A percentile compares a stretch with the other conserved stretches of the same genome.
phyloP scores from a whole-genome alignment of 2,888 invertebrate genomes.

The Petrolisthes cinctipes region DNA sequence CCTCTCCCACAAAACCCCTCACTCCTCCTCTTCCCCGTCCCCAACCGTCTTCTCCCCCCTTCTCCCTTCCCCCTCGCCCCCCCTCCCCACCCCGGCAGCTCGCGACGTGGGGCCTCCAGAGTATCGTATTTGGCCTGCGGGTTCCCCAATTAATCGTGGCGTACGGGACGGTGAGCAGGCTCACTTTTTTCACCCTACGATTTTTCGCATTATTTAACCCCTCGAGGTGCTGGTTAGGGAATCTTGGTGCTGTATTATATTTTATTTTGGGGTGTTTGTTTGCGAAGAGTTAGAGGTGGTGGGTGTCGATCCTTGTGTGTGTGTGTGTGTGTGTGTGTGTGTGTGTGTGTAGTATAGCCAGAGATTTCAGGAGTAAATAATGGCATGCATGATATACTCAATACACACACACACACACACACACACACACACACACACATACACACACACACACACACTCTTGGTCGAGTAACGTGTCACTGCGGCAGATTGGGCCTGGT shows the following conservation, averaged over 20 bases:
- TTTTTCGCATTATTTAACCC: conserved; percentile 44
- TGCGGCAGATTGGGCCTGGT: too few species aligned
- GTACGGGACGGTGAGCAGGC: conserved; percentile 16
- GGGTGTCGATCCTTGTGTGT: neutral
- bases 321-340: conserved; percentile 20
- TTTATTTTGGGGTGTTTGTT: too few species aligned
- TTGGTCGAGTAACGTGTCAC: too few species aligned
- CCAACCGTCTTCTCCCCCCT: neutral
- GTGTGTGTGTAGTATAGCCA: neutral
- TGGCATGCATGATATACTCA: too few species aligned
- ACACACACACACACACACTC: too few species aligned
- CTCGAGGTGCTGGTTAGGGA: conserved; percentile 37
- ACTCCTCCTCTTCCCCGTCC: neutral
- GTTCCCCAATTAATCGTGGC: conserved; percentile 46
- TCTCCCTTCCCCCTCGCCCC: neutral
- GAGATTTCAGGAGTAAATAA: too few species aligned
- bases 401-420: too few species aligned
- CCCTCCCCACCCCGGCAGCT: neutral
- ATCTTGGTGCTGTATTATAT: conserved; percentile 7
- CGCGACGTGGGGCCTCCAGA: neutral
- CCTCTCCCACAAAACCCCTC: neutral
- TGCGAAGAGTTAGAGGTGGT: too few species aligned
- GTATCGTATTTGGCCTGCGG: conserved; percentile 55
- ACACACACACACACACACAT: too few species aligned
- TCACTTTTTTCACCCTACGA: conserved; percentile 18